A percentile compares a stretch with the other conserved stretches of the same genome.
Conservation (phyloP, 2,797 vertebrate genomes). For the Coregonus sp. region DNA sequence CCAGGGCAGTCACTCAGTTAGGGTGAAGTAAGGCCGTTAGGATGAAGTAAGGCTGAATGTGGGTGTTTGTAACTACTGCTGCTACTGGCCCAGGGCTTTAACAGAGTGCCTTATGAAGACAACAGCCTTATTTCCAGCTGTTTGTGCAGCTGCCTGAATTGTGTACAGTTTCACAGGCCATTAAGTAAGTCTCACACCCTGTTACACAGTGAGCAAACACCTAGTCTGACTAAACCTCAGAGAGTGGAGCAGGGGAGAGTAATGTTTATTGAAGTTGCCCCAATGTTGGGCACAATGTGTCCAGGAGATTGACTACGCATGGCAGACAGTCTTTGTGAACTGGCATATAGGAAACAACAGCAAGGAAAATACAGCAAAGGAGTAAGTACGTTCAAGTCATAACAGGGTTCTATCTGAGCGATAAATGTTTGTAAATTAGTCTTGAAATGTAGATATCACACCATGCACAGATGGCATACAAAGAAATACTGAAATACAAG, state of each 20-base stretch:
- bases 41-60: background rate
- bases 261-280: background rate
- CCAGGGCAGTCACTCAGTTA: background rate
- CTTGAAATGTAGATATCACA: background rate
- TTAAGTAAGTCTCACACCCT: slow-evolving; percentile 34
- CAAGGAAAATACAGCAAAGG: background rate
- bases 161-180: slow-evolving; percentile 29
- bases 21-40: background rate
- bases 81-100: background rate
- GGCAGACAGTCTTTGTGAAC: background rate
- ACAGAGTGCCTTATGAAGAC: slow-evolving; percentile 1
- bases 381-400: background rate
- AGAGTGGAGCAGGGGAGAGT: background rate
- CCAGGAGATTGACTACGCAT: background rate
- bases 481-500: slow-evolving; percentile 2
- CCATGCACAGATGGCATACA: slow-evolving; percentile 12
- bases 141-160: slow-evolving; percentile 17
- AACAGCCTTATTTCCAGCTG: slow-evolving; percentile 12
- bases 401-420: background rate
- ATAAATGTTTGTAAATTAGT: background rate
- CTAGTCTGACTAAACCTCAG: slow-evolving; percentile 2
- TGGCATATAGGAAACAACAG: background rate
- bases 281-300: background rate
- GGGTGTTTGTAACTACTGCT: slow-evolving; percentile 4
- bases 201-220: slow-evolving; percentile 55